A percentile compares a stretch with the other conserved stretches of the same genome.
phyloP scores from a whole-genome alignment of 1,140 invertebrate genomes.

The Arctopsyche grandis region DNA sequence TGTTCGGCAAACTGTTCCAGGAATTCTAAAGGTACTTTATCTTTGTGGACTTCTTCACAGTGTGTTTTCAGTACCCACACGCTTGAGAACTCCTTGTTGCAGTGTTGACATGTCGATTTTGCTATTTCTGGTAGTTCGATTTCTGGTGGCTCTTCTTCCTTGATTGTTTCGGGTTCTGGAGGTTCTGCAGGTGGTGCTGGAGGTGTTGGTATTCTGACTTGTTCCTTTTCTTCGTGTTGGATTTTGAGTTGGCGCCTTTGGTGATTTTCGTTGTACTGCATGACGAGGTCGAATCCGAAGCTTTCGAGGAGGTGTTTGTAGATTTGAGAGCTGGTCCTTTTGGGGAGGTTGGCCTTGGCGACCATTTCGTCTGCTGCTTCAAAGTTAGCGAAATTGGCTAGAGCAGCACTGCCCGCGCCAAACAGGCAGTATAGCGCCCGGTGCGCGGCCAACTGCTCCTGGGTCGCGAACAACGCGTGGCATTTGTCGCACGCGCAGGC shows the following conservation, averaged over 20 bases:
- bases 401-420: conserved; percentile 68
- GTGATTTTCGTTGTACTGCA: conserved; percentile 95
- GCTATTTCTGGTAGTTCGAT: conserved; percentile 75
- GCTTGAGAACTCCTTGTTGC: conserved; percentile 93
- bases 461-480: conserved; percentile 79
- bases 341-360: conserved; percentile 67
- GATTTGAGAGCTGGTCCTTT: conserved; percentile 81
- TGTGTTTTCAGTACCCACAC: conserved; percentile 96
- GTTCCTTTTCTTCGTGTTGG: conserved; percentile 64
- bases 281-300: conserved; percentile 94
- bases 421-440: conserved; percentile 85
- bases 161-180: conserved; percentile 66
- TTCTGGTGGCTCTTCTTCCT: conserved; percentile 70
- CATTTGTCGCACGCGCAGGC: conserved; percentile 75
- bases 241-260: conserved; percentile 73
- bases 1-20: conserved; percentile 92
- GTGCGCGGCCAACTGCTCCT: conserved; percentile 84
- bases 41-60: conserved; percentile 93
- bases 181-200: conserved; percentile 64
- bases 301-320: conserved; percentile 92
- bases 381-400: conserved; percentile 66
- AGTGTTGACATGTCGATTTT: conserved; percentile 87
- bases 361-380: conserved; percentile 65
- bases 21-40: conserved; percentile 88
- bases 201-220: conserved; percentile 66